Base-by-base conservation (phyloP, 2,888 invertebrate species). In the Scaptodrosophila latifasciaeformis region DNA sequence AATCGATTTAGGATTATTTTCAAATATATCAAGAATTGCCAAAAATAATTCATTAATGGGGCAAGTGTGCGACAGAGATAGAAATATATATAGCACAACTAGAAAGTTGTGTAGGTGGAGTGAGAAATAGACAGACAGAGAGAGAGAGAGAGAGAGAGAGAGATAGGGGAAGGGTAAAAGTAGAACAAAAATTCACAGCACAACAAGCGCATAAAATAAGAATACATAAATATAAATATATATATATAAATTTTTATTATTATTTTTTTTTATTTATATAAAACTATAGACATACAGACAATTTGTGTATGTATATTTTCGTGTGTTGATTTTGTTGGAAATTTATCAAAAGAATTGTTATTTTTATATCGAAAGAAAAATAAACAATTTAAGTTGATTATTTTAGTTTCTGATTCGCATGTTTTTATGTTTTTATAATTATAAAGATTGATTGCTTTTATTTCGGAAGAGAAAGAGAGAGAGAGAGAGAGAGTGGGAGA, bases 201-300 rank as follows among this genome's bases (percentile, higher is more conserved):
- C 76, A 78, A 75, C 67, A 78, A 68, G 67, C 77, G 70, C 71
- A 77, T 65, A 75, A 65, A 68, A 64, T 62, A 63, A n/a, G 54
- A 59, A 65, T 62, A n/a, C n/a, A n/a, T n/a, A 58, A 57, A 65
- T 56, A 57, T 56, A 55, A 37, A 37, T 18, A 13, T 34, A 34
- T 34, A 31, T 34, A 9, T 31, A 42, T 27, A 34, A 19, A 31
- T 40, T 35, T 27, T 44, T 15, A 35, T 49, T 40, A 39, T 48
- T 39, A 31, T 15, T 21, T 35, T 37, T 2, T 45, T 31, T 34
- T 53, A 48, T 39, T 17, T 35, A 48, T 49, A 18, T 15, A 17
- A 37, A 10, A 18, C 7, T 34, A 37, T 37, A 17, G 13, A 10
- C 4, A 31, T 31, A 31, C 9, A 27, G 27, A n/a, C n/a, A n/a